Conservation (phyloP, 2,888 invertebrate species). For the Morpho deidamia region DNA sequence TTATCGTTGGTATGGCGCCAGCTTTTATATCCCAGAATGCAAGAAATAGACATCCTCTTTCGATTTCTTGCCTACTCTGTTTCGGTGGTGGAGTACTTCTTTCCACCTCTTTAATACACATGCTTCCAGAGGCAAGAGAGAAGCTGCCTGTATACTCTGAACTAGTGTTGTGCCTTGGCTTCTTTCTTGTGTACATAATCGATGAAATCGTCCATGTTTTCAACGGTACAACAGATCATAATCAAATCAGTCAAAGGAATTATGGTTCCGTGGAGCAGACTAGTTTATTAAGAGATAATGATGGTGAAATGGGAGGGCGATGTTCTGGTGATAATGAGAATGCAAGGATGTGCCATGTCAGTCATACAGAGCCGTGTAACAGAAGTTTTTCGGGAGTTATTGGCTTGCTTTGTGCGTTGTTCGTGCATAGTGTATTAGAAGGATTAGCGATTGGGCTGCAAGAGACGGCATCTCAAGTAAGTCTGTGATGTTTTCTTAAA, state of each 20-base stretch:
- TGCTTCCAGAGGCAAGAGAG: conserved; percentile 87
- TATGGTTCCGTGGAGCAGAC: conserved; percentile 50
- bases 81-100: conserved; percentile 90
- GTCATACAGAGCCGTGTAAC: conserved; percentile 81
- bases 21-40: conserved; percentile 79
- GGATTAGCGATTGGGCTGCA: conserved; percentile 91
- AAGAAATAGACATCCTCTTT: conserved; percentile 77
- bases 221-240: conserved; percentile 54
- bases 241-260: conserved; percentile 19
- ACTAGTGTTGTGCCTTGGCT: conserved; percentile 82
- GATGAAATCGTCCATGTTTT: conserved; percentile 85
- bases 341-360: conserved; percentile 80
- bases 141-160: conserved; percentile 79
- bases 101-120: conserved; percentile 87
- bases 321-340: conserved; percentile 53
- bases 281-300: conserved; percentile 37
- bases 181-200: conserved; percentile 84
- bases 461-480: conserved; percentile 79
- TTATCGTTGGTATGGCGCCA: conserved; percentile 84
- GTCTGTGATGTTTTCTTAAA: neutral
- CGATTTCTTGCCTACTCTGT: conserved; percentile 84
- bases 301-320: conserved; percentile 49
- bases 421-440: conserved; percentile 88
- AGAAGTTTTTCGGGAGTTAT: conserved; percentile 80
- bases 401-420: conserved; percentile 84